Evolutionary conservation across 2,113 vertebrate genomes (phyloP).

Genomic region (Trichomycterus rosablanca): DNA sequence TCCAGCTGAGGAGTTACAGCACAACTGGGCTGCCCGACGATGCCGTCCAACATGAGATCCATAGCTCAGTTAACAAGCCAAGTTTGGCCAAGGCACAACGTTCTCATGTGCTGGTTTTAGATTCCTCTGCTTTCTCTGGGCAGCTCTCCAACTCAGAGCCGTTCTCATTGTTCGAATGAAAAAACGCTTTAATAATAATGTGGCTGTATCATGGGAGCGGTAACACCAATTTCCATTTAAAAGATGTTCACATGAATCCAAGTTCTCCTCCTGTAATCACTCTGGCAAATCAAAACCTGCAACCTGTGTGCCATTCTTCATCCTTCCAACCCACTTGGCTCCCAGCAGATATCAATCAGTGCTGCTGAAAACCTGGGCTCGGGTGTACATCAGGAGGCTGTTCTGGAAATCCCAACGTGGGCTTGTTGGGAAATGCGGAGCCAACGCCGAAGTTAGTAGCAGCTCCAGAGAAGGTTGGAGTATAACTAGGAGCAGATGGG

Average conservation of each 20-base stretch:
- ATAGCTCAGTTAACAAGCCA: slow-evolving; percentile 29
- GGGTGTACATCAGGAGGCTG: slow-evolving; percentile 10
- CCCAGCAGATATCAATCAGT: neutral
- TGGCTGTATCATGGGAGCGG: slow-evolving; percentile 12
- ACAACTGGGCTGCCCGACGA: slow-evolving; percentile 22
- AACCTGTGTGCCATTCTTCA: slow-evolving; percentile 1
- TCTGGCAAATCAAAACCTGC: slow-evolving; percentile 11
- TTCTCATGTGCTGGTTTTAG: slow-evolving; percentile 6
- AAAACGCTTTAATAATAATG: slow-evolving; percentile 22
- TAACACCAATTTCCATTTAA: neutral
- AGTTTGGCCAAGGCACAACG: slow-evolving; percentile 23
- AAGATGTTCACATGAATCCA: neutral
- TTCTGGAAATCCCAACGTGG: slow-evolving; percentile 1
- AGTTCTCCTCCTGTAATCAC: slow-evolving; percentile 17
- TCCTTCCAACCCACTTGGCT: neutral
- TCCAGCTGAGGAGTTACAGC: slow-evolving; percentile 41
- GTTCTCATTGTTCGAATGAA: slow-evolving; percentile 29
- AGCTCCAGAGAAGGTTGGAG: slow-evolving; percentile 39
- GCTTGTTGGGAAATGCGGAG: slow-evolving; percentile 13
- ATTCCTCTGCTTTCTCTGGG: slow-evolving; percentile 24
- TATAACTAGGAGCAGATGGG: slow-evolving; percentile 51
- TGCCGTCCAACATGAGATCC: slow-evolving; percentile 33
- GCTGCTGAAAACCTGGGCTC: slow-evolving; percentile 16
- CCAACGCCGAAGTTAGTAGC: slow-evolving; percentile 38
- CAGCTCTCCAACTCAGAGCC: slow-evolving; percentile 21